These are phyloP conservation scores for Vollenhovia emeryi DNA, from an alignment of 1,140 invertebrate genomes.

Conservation along the genomic window DNA sequence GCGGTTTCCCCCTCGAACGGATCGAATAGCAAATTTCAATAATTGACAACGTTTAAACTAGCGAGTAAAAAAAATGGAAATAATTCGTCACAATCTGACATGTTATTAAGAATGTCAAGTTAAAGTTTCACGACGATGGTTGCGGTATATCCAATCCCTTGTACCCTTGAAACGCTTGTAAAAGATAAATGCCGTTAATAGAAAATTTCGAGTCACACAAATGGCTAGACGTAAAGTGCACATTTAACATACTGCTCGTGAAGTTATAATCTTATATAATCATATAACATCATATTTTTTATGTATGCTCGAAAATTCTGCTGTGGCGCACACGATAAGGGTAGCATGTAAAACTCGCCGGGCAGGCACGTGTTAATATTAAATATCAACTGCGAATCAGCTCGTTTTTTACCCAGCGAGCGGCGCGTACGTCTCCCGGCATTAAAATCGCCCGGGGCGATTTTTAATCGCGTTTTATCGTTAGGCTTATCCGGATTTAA, in stretches of 20 bases:
- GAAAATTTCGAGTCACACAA: neutral
- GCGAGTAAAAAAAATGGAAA: too few relatives aligned
- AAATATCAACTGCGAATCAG: neutral
- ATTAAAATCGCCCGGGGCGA: neutral
- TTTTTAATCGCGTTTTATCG: constrained; percentile 13
- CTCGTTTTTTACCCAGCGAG: neutral
- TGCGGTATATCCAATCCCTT: too few relatives aligned
- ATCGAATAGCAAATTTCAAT: too few relatives aligned
- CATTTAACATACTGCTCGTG: too few relatives aligned
- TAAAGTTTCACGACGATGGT: too few relatives aligned
- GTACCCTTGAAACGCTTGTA: too few relatives aligned
- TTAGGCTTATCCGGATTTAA: constrained; percentile 27
- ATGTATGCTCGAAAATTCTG: neutral
- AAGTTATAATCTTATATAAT: neutral
- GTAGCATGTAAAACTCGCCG: neutral
- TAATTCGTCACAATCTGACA: too few relatives aligned
- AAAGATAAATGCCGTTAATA: neutral
- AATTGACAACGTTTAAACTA: too few relatives aligned
- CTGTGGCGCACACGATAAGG: too few relatives aligned
- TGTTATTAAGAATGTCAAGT: too few relatives aligned
- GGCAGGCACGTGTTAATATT: neutral
- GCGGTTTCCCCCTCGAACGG: too few relatives aligned
- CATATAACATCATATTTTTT: neutral
- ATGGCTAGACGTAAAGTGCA: too few relatives aligned
- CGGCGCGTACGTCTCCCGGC: neutral